Conservation (phyloP, 2,888 invertebrate genomes). For the Clistopyga incitator region DNA sequence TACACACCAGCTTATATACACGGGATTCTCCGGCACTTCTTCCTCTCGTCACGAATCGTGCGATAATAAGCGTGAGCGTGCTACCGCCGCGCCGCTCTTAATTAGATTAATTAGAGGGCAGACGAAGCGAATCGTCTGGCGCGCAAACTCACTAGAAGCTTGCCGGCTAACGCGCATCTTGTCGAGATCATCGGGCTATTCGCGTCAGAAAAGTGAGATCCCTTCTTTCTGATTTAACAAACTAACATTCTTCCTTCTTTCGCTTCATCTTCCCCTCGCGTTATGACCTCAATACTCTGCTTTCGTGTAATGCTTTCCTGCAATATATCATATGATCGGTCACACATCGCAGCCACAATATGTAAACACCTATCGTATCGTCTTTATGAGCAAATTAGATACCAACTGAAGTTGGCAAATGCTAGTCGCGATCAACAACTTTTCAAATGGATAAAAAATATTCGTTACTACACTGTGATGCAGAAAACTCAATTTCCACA, state of each 20-base stretch:
- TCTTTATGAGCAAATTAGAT: not conserved
- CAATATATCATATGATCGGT: slow-evolving; percentile 12
- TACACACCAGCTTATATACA: slow-evolving; percentile 11
- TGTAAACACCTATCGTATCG: slow-evolving; percentile 2
- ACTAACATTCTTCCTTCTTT: slow-evolving; percentile 28
- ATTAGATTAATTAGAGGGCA: slow-evolving; percentile 82
- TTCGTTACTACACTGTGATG: too few relatives aligned
- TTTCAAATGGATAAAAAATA: too few relatives aligned
- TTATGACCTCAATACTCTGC: slow-evolving; percentile 27
- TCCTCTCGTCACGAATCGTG: slow-evolving; percentile 57
- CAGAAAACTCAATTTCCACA: too few relatives aligned
- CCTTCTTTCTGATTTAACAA: slow-evolving; percentile 42
- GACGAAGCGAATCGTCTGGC: slow-evolving; percentile 73
- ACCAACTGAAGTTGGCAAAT: not conserved
- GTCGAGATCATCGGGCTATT: slow-evolving; percentile 59
- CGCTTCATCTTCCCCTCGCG: not conserved
- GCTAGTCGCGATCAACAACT: not conserved
- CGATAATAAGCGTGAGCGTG: slow-evolving; percentile 57
- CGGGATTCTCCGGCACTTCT: slow-evolving; percentile 43
- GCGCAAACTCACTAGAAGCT: slow-evolving; percentile 53
- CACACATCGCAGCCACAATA: not conserved
- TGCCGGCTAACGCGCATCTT: slow-evolving; percentile 51
- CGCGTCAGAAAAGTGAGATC: slow-evolving; percentile 45
- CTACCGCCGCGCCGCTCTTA: slow-evolving; percentile 74
- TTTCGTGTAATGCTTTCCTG: slow-evolving; percentile 7